These are phyloP conservation scores for Eupithecia insigniata DNA, from an alignment of 2,888 invertebrate genomes.

Conservation along the genomic window DNA sequence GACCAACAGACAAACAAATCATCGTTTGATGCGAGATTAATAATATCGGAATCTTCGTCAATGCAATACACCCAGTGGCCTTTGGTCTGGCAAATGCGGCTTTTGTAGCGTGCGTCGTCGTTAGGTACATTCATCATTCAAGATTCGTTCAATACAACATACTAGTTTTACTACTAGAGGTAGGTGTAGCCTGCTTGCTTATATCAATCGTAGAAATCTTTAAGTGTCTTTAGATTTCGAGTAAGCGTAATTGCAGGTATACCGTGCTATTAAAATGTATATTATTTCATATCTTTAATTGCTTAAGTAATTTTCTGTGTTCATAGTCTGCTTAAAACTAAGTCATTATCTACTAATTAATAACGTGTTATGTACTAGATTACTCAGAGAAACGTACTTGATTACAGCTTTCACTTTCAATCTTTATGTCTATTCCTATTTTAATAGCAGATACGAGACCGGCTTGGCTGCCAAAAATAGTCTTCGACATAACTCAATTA, in stretches of 20 bases:
- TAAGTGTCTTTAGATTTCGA: neutral
- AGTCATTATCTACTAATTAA: too few relatives aligned
- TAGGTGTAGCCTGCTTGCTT: too few relatives aligned
- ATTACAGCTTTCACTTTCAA: neutral
- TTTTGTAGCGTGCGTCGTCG: neutral
- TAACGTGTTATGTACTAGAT: neutral
- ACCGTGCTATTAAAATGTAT: neutral
- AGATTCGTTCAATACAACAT: too few relatives aligned
- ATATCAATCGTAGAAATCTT: too few relatives aligned
- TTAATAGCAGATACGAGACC: neutral
- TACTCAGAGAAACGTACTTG: neutral
- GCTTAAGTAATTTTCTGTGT: neutral
- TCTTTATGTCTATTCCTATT: neutral
- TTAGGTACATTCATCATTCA: neutral
- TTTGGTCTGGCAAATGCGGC: neutral
- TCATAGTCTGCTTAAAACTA: neutral
- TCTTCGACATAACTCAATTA: too few relatives aligned
- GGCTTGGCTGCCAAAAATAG: too few relatives aligned
- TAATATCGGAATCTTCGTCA: neutral
- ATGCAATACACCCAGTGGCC: neutral
- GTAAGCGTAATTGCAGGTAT: neutral
- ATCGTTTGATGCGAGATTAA: neutral
- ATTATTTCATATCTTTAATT: neutral
- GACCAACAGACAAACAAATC: constrained; percentile 1
- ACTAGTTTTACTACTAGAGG: too few relatives aligned